Base-by-base conservation (phyloP, 2,113 vertebrate species). In the Taurulus bubalis region DNA sequence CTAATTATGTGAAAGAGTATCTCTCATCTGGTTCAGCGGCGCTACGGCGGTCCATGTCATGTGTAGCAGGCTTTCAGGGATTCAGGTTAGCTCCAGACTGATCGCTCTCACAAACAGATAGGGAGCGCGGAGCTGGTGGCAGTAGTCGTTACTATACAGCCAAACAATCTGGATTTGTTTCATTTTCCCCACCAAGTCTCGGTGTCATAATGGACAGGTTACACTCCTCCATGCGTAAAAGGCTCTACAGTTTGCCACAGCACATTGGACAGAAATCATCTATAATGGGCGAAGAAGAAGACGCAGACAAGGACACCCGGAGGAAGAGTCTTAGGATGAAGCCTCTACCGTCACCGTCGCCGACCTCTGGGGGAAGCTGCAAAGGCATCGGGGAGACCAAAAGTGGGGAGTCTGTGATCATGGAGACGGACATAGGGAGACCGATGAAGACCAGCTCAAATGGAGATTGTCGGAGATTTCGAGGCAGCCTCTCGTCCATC, bases 171-270 rank as follows among this genome's bases (percentile, higher is more conserved):
- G 88, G 88, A 87, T 90, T 87, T 28, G 70, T 85, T 85, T 7
- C 4, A 77, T 87, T 82, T 81, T 70, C 75, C 75, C 72, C 74
- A 20, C 78, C 73, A 72, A 67, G 73, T 89, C 83, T 93, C 90
- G 91, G 85, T 94, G 94, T 92, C 93, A 94, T 93, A 93, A 99
- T 99, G 98, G 98, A 98, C 95, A 96, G 96, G 95, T 93, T 98
- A 92, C 97, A 96, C 91, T 96, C 97, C 86, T 97, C 98, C 94
- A 99, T 98, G 98, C 97, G 98, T 95, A 98, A 98, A 96, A 96
- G 98, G 94, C 97, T 99, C 79, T 99, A 99, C 95, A 99, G 98
- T 95, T 97, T 99, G 90, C 98, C 98, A 93, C 98, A 97, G 94
- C 97, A 98, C 95, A 96, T 97, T 90, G 97, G 96, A 92, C 95